Percentiles rank a stretch among this genome's conserved stretches.
Evolutionary conservation across 2,888 invertebrate genomes (phyloP).

Genomic region (Cheiracanthium punctorium): DNA sequence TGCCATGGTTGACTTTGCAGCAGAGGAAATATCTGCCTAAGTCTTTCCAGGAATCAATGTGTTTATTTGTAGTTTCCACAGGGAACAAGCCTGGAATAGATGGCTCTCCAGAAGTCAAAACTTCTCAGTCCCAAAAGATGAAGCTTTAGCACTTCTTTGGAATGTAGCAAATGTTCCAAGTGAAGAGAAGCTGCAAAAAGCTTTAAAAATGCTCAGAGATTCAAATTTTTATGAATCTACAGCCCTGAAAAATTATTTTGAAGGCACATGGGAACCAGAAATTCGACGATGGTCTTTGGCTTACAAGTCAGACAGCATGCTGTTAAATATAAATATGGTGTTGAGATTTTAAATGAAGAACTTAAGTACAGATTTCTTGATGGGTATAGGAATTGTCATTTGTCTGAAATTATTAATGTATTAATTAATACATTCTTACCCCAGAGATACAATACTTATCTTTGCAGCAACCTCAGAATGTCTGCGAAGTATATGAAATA

Average conservation of each 20-base stretch:
- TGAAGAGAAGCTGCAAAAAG: neutral
- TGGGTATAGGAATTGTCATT: neutral
- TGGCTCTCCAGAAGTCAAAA: neutral
- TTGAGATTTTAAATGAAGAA: neutral
- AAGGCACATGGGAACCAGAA: neutral
- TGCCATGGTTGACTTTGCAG: neutral
- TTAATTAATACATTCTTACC: neutral
- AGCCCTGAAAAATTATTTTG: slow-evolving; percentile 8
- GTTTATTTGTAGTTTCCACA: neutral
- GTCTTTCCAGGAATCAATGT: neutral
- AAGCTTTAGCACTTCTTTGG: neutral
- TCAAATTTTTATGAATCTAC: neutral
- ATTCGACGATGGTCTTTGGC: slow-evolving; percentile 13
- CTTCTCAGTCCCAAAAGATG: neutral
- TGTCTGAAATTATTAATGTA: neutral
- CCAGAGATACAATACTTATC: neutral
- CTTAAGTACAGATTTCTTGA: neutral
- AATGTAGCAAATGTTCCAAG: neutral
- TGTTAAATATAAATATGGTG: neutral
- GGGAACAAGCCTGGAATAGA: neutral
- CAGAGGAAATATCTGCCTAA: neutral
- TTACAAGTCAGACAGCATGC: neutral
- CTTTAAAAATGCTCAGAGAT: neutral
- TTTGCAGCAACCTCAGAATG: neutral
- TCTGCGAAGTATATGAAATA: neutral